These are phyloP conservation scores for Buathra laborator DNA, from an alignment of 2,888 invertebrate genomes.

Conservation along the genomic window DNA sequence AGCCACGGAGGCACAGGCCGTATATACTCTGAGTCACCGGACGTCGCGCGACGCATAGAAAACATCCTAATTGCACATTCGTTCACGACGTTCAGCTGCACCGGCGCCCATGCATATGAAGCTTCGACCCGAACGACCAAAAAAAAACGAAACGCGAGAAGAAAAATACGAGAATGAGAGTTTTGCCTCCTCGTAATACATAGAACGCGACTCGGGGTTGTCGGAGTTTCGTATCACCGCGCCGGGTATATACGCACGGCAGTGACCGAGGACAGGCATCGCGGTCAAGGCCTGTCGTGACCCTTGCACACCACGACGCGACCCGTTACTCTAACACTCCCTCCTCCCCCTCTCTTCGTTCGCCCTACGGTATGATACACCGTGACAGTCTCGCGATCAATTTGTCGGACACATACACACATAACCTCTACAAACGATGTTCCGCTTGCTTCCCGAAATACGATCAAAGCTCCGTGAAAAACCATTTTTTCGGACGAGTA, in stretches of 20 bases:
- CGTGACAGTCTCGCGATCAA: slow-evolving; percentile 47
- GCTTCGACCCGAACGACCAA: slow-evolving; percentile 18
- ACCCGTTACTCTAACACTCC: slow-evolving; percentile 60
- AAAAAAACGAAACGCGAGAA: slow-evolving; percentile 40
- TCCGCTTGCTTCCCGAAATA: slow-evolving; percentile 46
- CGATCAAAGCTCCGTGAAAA: neutral
- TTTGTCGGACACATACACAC: slow-evolving; percentile 50
- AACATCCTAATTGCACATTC: slow-evolving; percentile 78
- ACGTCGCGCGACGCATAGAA: slow-evolving; percentile 77
- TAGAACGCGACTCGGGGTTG: slow-evolving; percentile 16
- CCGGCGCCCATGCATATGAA: neutral
- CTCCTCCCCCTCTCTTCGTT: slow-evolving; percentile 28
- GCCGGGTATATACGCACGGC: slow-evolving; percentile 67
- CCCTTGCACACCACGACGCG: slow-evolving; percentile 66
- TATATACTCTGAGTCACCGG: slow-evolving; percentile 76
- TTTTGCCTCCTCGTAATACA: slow-evolving; percentile 10
- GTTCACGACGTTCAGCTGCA: slow-evolving; percentile 62
- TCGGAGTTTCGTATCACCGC: slow-evolving; percentile 66
- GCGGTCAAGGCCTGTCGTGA: slow-evolving; percentile 71
- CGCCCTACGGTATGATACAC: slow-evolving; percentile 20
- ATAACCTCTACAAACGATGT: neutral
- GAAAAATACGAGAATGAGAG: slow-evolving; percentile 26
- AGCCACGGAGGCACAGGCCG: neutral
- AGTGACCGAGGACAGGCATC: slow-evolving; percentile 70
- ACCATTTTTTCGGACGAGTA: neutral